Base-by-base conservation (phyloP, 2,888 invertebrate species). In the Metalampra italica region DNA sequence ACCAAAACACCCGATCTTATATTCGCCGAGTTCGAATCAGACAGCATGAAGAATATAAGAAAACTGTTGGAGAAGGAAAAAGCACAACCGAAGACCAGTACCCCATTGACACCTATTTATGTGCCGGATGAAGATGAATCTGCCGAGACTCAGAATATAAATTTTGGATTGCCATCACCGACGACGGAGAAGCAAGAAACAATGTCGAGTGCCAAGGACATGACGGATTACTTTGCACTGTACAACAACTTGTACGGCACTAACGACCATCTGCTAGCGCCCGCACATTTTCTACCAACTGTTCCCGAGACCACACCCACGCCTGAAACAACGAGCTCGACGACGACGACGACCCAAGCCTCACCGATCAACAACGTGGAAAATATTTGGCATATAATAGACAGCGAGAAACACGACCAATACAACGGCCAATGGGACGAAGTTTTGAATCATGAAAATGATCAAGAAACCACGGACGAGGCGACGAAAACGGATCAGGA, bases 301-400 rank as follows among this genome's bases (percentile, higher is more conserved):
- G 3, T 29, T n/a, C 34, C 42, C 1, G 56, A 57, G 29, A 52
- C 52, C 11, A 14, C 43, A 11, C 43, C 59, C 11, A 47, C 56
- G 9, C 60, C 66, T 11, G 59, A 58, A 9, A 55, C 68, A 11
- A 64, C 62, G 0, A 66, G 70, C 2, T 54, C 62, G 9, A 76
- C 54, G 57, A 72, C 65, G 58, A 79, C 69, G 62, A 75, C 60
- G 3, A 57, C 57, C 7, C 3, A 2, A 22, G 64, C 65, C 9
- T 56, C 63, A 1, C 77, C 64, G 56, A 79, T 39, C 55, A 7
- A 51, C 61, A 77, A 77, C 46, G 74, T 87, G 8, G 73, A 86
- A 63, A 79, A 87, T 56, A 79, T 89, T 59, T 89, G 89, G 89
- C 87, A 89, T 49, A 81, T 89, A 36, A 89, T 89, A 45, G 86